Evolutionary conservation across 2,888 invertebrate genomes (phyloP), one percentile per base, ranked within the genome.

Genomic region (Trichopoda pennipes): DNA sequence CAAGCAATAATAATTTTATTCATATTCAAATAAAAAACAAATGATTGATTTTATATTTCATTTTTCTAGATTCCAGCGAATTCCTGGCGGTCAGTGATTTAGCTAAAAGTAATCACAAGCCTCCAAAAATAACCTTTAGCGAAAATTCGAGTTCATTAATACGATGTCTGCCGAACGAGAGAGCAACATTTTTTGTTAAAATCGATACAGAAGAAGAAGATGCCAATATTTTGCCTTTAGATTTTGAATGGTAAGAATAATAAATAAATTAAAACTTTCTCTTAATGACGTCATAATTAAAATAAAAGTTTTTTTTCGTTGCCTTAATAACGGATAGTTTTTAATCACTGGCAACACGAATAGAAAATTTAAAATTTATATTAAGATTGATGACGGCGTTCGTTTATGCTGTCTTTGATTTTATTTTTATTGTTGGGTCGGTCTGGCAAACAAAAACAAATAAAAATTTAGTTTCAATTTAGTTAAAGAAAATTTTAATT

Each of bases 131-230:
- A 70, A 88, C 90, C 28, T 90, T 91, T 75, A 90, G 89, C 84
- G 91, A 91, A 77, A 91, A 91, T 86, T 91, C 91, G 81, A 91
- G 89, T 82, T 87, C 89, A 81, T 85, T 90, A 19, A 87, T 91
- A 77, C 87, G 90, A 81, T 91, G 91, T 85, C 86, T 89, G 84
- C 88, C 90, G 81, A 90, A 90, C 82, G 91, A 91, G 84, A 88
- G 91, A 80, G 91, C 91, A 53, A 91, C 90, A 72, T 89, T 91
- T 81, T 91, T 91, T 84, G 88, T 91, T 53, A 91, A 91, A 87
- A 89, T 91, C 85, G 90, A 91, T 85, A 90, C 90, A 84, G 87
- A 88, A 72, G 90, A 90, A 49, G 56, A 66, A 56, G 84, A 85
- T 35, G 81, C 86, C 51, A 88, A 89, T 61, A 85, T 90, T 85